Percentiles rank a stretch among this genome's conserved stretches.
phyloP scores from a whole-genome alignment of 2,888 invertebrate genomes.

The Melanostoma scalare region DNA sequence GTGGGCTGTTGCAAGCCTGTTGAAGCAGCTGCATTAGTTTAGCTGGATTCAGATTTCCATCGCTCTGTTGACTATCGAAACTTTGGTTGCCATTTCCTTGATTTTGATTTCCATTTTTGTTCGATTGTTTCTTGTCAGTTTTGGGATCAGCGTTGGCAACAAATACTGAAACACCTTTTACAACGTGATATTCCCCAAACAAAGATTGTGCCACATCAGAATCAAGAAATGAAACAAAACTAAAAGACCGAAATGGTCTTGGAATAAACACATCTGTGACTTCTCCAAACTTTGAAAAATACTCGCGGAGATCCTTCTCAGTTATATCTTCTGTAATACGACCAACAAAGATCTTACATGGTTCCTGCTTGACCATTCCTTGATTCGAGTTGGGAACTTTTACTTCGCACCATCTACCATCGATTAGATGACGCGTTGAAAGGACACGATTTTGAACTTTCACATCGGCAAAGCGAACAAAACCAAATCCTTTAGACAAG shows the following conservation, averaged over 20 bases:
- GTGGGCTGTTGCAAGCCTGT: no score
- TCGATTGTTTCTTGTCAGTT: no score
- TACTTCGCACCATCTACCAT: conserved; percentile 99
- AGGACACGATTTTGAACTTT: conserved; percentile 97
- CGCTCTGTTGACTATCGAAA: no score
- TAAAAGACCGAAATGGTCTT: conserved; percentile 91
- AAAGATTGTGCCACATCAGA: conserved; percentile 90
- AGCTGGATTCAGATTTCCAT: no score
- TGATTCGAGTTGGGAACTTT: conserved; percentile 97
- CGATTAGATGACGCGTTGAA: conserved; percentile 97
- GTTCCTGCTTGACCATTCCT: conserved; percentile 86
- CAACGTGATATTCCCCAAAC: conserved; percentile 92
- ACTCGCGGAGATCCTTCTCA: conserved; percentile 89
- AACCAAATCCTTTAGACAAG: conserved; percentile 99
- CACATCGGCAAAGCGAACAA: conserved; percentile 97
- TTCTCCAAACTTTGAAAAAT: conserved; percentile 90
- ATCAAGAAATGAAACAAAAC: conserved; percentile 92
- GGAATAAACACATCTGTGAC: conserved; percentile 94
- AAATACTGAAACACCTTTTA: conserved; percentile 83
- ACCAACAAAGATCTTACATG: conserved; percentile 92
- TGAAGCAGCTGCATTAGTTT: no score
- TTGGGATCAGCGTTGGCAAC: no score
- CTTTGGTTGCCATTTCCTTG: no score
- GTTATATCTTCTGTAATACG: conserved; percentile 91
- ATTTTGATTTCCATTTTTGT: no score